Evolutionary conservation across 2,797 vertebrate genomes (phyloP), one percentile per base, ranked within the genome.

Genomic region (Sebastes itinus): DNA sequence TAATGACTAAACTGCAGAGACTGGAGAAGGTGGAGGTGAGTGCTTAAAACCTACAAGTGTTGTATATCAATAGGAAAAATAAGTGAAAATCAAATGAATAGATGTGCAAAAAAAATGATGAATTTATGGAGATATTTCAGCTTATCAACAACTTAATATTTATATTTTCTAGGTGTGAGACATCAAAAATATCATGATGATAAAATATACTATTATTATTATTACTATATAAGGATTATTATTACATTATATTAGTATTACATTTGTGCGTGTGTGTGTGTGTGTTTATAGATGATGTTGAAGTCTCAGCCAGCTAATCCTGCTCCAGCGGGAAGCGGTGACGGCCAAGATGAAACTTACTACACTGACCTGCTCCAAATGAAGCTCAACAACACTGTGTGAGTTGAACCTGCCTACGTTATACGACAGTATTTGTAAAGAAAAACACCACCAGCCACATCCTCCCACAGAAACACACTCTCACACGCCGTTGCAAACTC

Each of bases 311-410:
- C 83, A 23, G 78, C 84, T 30, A 67, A 80, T 68, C 35, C 75
- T 3, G 38, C 83, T 56, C 80, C 78, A 74, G 88, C 60, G 4
- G 92, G 84, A 3, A 59, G 79, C 10, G 38, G 32, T 4, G 95
- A 96, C 71, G 91, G 88, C 55, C 88, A 85, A 9, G 94, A 95
- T 84, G 85, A 89, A n/a, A 97, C 95, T 0, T 99, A 97, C 84
- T 99, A 98, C 73, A 96, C 95, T 0, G 97, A 99, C 87, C 94
- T 99, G 83, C 96, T 99, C 65, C 96, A 97, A 83, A 96, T 99
- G 93, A 97, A 99, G 88, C 97, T 99, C 59, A 93, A 93, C 59
- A 97, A 96, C 84, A 94, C 95, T 0, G 96, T 95, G 98, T 99
- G 92, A 95, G 62, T 64, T 35, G 7, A 63, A 42, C 38, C 38